Evolutionary conservation across 2,797 vertebrate species (phyloP).

Genomic region (Myotis myotis): DNA sequence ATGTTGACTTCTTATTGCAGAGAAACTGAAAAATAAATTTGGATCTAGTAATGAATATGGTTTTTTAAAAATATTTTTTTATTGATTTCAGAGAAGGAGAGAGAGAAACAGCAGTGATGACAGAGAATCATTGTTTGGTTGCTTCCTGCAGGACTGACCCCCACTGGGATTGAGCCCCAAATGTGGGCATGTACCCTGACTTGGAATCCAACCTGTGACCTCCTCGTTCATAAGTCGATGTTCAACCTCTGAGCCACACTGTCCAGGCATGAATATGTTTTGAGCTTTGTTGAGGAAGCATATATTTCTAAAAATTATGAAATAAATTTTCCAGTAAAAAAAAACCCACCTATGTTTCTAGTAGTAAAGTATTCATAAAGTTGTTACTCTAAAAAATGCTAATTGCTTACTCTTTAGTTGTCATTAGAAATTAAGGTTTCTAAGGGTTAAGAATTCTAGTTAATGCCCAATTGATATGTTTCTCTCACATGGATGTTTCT

Average conservation of each 20-base stretch:
- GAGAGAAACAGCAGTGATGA: too few species aligned
- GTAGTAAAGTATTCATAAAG: neutral
- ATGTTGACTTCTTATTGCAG: neutral
- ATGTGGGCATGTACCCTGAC: too few species aligned
- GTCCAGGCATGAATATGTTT: neutral
- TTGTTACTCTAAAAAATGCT: neutral
- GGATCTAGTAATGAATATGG: neutral
- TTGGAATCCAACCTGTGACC: too few species aligned
- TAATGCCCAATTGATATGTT: neutral
- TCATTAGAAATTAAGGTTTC: neutral
- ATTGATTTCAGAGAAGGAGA: too few species aligned
- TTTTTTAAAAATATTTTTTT: too few species aligned
- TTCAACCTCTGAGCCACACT: too few species aligned
- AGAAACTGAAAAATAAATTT: neutral
- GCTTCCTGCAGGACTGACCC: too few species aligned
- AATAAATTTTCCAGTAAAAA: neutral
- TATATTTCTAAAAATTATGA: neutral
- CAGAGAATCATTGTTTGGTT: too few species aligned
- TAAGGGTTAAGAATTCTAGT: neutral
- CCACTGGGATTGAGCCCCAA: too few species aligned
- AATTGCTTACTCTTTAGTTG: neutral
- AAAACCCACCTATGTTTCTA: neutral
- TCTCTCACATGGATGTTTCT: too few species aligned
- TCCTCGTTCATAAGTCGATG: too few species aligned
- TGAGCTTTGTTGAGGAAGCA: neutral